Conservation (phyloP, 2,113 vertebrate species). For the Phocoena sinus region DNA sequence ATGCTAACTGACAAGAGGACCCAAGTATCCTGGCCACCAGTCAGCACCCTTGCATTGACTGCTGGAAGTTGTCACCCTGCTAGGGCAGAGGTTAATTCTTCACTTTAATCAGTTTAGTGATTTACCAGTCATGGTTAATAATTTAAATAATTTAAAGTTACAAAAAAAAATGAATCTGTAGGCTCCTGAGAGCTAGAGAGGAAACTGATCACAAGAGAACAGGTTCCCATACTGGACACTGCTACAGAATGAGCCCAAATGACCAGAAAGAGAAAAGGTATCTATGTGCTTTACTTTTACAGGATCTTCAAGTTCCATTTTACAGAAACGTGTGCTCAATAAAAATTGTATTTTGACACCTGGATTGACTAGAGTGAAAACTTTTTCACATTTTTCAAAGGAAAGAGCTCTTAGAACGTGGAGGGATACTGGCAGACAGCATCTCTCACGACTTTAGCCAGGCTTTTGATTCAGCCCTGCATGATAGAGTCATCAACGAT, state of each 20-base stretch:
- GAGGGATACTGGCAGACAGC: background rate
- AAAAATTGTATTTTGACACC: background rate
- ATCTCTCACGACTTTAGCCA: background rate
- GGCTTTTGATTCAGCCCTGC: background rate
- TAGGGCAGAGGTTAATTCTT: background rate
- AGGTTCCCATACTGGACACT: background rate
- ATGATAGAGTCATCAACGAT: conserved; percentile 47
- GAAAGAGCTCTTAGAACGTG: background rate
- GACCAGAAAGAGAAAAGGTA: background rate
- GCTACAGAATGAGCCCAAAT: background rate
- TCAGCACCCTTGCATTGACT: background rate
- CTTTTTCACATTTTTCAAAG: background rate
- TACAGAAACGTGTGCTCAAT: background rate
- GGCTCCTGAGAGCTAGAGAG: background rate
- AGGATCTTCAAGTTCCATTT: background rate
- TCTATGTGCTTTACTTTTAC: background rate
- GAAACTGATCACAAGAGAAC: background rate
- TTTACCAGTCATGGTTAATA: background rate
- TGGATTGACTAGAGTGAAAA: background rate
- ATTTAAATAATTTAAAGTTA: background rate
- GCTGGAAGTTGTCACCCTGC: background rate
- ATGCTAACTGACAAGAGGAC: background rate
- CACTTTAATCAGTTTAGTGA: background rate
- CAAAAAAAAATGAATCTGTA: background rate
- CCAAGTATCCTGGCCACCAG: background rate